A percentile compares a stretch with the other conserved stretches of the same genome.
These are phyloP conservation scores for Morphnarchus princeps DNA, from an alignment of 2,113 vertebrate species.

Conservation along the genomic window DNA sequence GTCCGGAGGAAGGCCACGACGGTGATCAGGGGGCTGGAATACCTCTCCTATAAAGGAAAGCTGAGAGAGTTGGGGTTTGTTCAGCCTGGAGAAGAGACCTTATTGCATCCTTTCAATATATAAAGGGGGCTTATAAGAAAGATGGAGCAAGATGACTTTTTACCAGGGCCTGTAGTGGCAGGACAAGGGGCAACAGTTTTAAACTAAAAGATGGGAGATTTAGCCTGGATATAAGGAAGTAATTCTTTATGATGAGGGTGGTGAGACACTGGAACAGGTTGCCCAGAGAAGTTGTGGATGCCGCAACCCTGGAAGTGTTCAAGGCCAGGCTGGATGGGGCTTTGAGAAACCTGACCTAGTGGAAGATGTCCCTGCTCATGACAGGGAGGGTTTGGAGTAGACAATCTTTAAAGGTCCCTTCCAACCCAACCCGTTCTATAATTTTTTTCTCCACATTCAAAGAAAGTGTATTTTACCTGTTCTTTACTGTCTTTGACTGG, in stretches of 20 bases:
- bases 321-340: background rate
- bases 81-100: background rate
- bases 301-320: background rate
- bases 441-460: background rate
- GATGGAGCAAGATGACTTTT: background rate
- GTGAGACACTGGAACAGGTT: background rate
- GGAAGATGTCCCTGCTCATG: background rate
- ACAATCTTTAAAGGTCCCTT: background rate
- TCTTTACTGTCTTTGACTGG: background rate
- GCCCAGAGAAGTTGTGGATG: background rate
- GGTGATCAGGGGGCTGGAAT: background rate
- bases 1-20: background rate
- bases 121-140: background rate
- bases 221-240: background rate
- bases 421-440: background rate
- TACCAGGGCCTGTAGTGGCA: background rate
- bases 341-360: background rate
- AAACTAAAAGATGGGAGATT: background rate
- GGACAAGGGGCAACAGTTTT: background rate
- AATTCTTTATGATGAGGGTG: background rate
- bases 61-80: background rate
- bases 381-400: fast-evolving
- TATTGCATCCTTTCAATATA: background rate
- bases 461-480: background rate
- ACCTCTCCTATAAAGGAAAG: background rate